Conservation (phyloP, 2,113 vertebrate genomes). For the Trochalopteron elliotii region DNA sequence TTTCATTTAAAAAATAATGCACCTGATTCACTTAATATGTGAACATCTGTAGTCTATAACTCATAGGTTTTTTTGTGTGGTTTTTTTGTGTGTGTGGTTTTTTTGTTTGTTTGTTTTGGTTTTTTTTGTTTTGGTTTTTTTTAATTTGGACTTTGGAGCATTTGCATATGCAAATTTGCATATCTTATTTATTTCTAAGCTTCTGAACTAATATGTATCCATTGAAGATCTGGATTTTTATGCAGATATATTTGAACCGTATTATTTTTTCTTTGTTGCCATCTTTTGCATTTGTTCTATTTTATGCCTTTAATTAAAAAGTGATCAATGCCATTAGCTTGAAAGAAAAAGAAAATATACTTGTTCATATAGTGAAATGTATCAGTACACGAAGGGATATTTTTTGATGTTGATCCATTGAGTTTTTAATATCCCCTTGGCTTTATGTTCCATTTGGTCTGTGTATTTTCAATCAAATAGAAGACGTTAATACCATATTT, state of each 20-base stretch:
- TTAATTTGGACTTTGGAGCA: not conserved
- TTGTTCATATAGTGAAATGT: not conserved
- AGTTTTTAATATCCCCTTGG: not conserved
- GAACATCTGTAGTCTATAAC: not conserved
- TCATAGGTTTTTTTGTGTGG: too few species aligned
- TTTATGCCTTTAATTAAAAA: not conserved
- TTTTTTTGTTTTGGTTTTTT: too few species aligned
- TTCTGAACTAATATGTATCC: not conserved
- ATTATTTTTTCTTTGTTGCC: not conserved
- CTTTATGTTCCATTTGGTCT: not conserved
- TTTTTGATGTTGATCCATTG: not conserved
- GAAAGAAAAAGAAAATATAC: not conserved
- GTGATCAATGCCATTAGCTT: not conserved
- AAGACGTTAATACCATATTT: not conserved
- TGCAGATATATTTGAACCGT: not conserved
- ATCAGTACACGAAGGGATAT: not conserved
- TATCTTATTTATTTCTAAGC: not conserved
- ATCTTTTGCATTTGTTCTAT: not conserved
- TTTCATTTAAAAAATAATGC: not conserved
- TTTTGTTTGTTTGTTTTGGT: too few species aligned
- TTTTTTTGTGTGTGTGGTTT: too few species aligned
- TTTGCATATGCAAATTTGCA: not conserved
- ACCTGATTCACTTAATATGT: not conserved
- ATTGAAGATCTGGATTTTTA: not conserved
- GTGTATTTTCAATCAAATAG: not conserved